phyloP scores from a whole-genome alignment of 2,888 invertebrate genomes.

The Gordius sp. region DNA sequence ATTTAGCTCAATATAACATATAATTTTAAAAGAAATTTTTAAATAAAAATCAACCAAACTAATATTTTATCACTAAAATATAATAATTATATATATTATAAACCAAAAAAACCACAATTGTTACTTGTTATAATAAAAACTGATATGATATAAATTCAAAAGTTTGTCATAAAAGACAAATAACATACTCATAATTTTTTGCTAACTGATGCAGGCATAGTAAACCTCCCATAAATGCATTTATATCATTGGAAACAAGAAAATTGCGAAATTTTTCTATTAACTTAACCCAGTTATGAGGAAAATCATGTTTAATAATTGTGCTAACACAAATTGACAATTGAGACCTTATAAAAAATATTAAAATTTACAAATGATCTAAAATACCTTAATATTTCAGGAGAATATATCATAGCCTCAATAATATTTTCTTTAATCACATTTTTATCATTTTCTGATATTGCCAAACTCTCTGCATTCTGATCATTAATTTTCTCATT shows the following conservation, averaged over 20 bases:
- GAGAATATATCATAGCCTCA: conserved; percentile 7
- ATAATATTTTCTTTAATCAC: conserved; percentile 11
- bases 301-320: conserved; percentile 11
- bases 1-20: too few relatives aligned
- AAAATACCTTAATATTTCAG: conserved; percentile 15
- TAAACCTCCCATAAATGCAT: neutral
- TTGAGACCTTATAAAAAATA: conserved; percentile 1
- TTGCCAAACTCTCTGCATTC: neutral
- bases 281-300: conserved; percentile 4
- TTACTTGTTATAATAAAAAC: too few relatives aligned
- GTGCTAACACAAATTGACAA: neutral
- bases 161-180: too few relatives aligned
- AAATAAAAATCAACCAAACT: too few relatives aligned
- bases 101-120: too few relatives aligned
- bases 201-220: neutral
- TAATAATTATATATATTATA: too few relatives aligned
- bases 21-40: too few relatives aligned
- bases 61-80: too few relatives aligned
- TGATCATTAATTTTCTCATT: neutral
- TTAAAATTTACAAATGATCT: neutral
- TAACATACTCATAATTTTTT: conserved; percentile 9
- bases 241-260: neutral
- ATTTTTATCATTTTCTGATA: neutral
- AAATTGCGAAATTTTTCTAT: neutral
- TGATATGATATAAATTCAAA: too few relatives aligned